These are phyloP conservation scores for Cranoglanis bouderius DNA, from an alignment of 2,113 vertebrate genomes.

Conservation along the genomic window DNA sequence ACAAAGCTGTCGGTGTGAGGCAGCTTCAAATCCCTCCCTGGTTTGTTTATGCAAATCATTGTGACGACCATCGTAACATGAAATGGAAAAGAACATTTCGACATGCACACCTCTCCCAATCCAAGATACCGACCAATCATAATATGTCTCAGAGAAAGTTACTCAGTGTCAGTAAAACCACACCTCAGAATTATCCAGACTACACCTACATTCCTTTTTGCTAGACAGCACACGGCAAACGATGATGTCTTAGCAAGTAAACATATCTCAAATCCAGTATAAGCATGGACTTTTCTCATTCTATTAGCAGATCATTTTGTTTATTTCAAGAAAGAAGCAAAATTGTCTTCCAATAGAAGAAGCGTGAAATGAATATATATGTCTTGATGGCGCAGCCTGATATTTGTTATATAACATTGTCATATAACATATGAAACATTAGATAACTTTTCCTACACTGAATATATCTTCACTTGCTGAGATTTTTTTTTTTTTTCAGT, in stretches of 20 bases:
- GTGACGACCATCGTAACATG: not conserved
- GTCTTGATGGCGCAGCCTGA: no score
- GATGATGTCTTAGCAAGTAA: not conserved
- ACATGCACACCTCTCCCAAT: not conserved
- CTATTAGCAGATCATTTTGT: no score
- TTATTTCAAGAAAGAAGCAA: not conserved
- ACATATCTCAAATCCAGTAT: not conserved
- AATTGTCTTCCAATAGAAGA: not conserved
- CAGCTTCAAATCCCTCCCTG: not conserved
- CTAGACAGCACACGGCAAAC: not conserved
- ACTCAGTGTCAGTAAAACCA: not conserved
- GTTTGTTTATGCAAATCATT: not conserved
- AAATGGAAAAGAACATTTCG: not conserved
- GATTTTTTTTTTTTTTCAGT: no score
- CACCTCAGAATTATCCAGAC: not conserved
- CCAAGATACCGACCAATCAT: no score
- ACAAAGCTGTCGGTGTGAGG: not conserved
- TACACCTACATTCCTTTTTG: not conserved
- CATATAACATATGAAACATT: no score
- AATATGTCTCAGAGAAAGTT: not conserved
- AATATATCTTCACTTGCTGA: not conserved
- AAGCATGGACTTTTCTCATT: no score
- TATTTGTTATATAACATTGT: no score
- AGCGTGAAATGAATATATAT: no score
- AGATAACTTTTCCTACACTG: not conserved